phyloP scores from a whole-genome alignment of 2,797 vertebrate species.

The Poeciliopsis presidionis region DNA sequence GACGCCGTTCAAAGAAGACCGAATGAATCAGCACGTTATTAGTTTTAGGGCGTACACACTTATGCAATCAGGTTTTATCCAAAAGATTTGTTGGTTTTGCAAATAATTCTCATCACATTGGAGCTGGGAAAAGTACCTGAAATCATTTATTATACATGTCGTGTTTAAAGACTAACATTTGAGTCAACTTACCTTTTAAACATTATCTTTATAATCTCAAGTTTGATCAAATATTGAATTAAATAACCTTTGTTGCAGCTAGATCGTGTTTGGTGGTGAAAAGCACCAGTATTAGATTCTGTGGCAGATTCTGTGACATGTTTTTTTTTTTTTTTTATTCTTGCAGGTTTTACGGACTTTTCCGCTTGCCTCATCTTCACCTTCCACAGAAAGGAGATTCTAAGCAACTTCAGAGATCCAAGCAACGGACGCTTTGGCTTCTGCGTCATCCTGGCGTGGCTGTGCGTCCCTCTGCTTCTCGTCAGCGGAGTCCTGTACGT shows the following conservation, averaged over 20 bases:
- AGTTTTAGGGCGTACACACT: neutral
- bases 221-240: neutral
- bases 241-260: neutral
- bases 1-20: neutral
- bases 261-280: neutral
- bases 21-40: neutral
- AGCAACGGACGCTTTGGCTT: slow-evolving; percentile 84
- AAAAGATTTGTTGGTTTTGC: neutral
- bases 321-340: neutral
- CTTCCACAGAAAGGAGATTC: slow-evolving; percentile 83
- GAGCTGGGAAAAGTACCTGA: neutral
- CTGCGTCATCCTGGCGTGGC: slow-evolving; percentile 88
- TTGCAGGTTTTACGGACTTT: slow-evolving; percentile 83
- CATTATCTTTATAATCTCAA: neutral
- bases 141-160: neutral
- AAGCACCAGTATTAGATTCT: neutral
- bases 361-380: slow-evolving; percentile 87
- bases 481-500: slow-evolving; percentile 86
- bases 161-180: neutral
- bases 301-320: neutral
- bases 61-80: neutral
- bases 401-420: slow-evolving; percentile 64
- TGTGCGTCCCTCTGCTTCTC: slow-evolving; percentile 85
- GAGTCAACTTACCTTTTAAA: neutral
- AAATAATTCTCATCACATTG: neutral